Evolutionary conservation across 2,113 vertebrate species (phyloP).

Genomic region (Anguilla rostrata): DNA sequence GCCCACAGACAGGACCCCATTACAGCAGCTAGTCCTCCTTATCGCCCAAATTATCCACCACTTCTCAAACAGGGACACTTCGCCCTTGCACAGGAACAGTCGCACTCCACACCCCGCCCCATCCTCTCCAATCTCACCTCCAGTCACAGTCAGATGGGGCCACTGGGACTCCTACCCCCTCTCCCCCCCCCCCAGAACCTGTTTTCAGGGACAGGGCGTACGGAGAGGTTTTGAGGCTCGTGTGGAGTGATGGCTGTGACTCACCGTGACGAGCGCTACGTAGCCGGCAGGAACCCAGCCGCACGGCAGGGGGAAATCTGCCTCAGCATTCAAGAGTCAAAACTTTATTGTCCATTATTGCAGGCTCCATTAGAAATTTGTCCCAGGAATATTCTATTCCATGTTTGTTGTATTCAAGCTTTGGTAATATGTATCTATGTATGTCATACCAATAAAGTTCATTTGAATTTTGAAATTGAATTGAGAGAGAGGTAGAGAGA

Average conservation of each 20-base stretch:
- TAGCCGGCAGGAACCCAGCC: too few species aligned
- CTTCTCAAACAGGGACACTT: conserved; percentile 23
- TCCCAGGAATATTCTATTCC: not conserved
- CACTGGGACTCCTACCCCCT: too few species aligned
- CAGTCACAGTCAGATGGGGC: not conserved
- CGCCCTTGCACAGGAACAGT: conserved; percentile 47
- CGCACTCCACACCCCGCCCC: not conserved
- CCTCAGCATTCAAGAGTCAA: not conserved
- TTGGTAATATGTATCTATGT: too few species aligned
- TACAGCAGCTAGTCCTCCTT: conserved; percentile 50
- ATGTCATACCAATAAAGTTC: too few species aligned
- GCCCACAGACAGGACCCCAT: conserved; percentile 44
- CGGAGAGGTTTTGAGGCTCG: too few species aligned
- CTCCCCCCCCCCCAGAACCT: not conserved
- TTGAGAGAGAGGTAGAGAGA: too few species aligned
- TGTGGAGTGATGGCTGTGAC: too few species aligned
- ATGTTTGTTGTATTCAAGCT: too few species aligned
- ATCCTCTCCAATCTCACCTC: not conserved
- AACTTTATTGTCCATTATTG: too few species aligned
- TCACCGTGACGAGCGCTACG: too few species aligned
- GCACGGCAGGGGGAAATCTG: not conserved
- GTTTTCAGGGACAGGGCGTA: not conserved
- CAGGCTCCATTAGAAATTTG: too few species aligned
- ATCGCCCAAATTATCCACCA: conserved; percentile 46
- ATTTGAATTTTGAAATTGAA: too few species aligned